Percentiles rank a stretch among this genome's conserved stretches.
Conservation (phyloP, 1,140 invertebrate genomes). For the Holcopasites calliopsidis region DNA sequence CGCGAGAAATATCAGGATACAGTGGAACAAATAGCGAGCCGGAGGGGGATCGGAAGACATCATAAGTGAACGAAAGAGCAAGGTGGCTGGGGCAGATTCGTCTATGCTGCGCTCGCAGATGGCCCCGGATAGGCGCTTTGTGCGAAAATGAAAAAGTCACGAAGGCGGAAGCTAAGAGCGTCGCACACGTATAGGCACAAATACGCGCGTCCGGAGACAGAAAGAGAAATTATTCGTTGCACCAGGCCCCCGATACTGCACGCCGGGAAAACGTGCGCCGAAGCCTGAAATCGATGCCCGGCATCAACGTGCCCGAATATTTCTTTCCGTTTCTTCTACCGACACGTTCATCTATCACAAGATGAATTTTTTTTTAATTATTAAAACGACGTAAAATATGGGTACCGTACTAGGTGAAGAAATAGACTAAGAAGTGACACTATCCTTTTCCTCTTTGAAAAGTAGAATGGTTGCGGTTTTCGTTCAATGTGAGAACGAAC, state of each 20-base stretch:
- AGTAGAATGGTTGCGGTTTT: not conserved
- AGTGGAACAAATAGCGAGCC: not conserved
- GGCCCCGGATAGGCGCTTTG: conserved; percentile 60
- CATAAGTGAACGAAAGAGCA: not conserved
- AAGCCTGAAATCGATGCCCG: conserved; percentile 52
- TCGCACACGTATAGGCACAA: conserved; percentile 45
- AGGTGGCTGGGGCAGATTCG: not conserved
- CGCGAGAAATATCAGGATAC: conserved; percentile 17
- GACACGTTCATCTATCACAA: not conserved
- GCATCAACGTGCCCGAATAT: conserved; percentile 41
- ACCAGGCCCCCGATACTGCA: conserved; percentile 48
- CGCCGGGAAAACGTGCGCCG: conserved; percentile 49
- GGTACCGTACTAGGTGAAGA: no score
- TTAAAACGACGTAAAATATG: no score
- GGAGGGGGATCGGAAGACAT: not conserved
- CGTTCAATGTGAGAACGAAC: not conserved
- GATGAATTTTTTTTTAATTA: no score
- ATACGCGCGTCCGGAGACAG: conserved; percentile 32
- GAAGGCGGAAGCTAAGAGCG: conserved; percentile 59
- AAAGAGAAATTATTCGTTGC: conserved; percentile 54
- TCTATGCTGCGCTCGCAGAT: conserved; percentile 41
- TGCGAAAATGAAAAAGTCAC: conserved; percentile 67
- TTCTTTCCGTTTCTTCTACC: conserved; percentile 1
- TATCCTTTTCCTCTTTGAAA: no score
- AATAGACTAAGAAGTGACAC: no score